phyloP scores from a whole-genome alignment of 2,797 vertebrate species.

The Eulemur coronatus region DNA sequence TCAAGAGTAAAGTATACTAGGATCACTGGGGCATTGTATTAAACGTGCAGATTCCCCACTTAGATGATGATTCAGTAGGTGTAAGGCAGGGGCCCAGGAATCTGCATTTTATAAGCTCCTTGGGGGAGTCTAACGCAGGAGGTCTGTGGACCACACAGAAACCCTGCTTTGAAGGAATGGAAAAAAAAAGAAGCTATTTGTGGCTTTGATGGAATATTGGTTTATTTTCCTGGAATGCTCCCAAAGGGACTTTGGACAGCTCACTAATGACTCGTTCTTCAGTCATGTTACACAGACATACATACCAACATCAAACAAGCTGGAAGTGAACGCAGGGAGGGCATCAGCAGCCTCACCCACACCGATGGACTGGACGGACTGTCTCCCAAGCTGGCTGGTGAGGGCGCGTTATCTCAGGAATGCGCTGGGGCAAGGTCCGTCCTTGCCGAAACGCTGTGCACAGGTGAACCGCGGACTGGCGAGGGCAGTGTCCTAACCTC shows the following conservation, averaged over 20 bases:
- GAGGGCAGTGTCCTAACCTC: not conserved
- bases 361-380: accelerated
- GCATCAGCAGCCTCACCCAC: not conserved
- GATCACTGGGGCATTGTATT: not conserved
- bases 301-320: not conserved
- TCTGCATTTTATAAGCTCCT: not conserved
- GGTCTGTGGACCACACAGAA: not conserved
- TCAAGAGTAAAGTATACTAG: not conserved
- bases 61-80: not conserved
- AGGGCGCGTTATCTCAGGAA: conserved; percentile 58
- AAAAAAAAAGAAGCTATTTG: not conserved
- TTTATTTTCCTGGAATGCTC: conserved; percentile 49
- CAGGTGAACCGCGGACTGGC: not conserved
- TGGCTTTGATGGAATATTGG: conserved; percentile 33
- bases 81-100: not conserved
- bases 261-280: conserved; percentile 36
- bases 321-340: not conserved
- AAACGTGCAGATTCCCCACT: not conserved
- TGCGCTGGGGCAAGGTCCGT: conserved; percentile 59
- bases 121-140: not conserved
- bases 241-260: conserved; percentile 45
- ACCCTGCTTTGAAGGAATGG: not conserved
- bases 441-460: not conserved
- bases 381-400: not conserved
- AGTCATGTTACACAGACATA: conserved; percentile 35